Evolutionary conservation across 2,113 vertebrate species (phyloP), one percentile per base, ranked within the genome.

Genomic region (Abramis brama): DNA sequence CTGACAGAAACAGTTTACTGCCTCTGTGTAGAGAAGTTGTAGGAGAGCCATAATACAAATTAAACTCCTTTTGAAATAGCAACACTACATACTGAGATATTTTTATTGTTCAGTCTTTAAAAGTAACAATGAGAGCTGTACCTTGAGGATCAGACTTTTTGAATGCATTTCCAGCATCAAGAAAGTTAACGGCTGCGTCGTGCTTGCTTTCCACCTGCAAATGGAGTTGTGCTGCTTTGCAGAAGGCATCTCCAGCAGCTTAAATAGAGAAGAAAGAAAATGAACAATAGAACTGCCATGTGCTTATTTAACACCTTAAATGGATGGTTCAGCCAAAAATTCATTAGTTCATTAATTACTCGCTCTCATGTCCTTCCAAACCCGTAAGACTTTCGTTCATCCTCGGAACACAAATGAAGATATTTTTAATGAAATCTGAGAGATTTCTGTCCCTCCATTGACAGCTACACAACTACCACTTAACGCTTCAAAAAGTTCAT

Each of bases 181-280:
- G 94, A 3, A 95, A 96, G 88, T 91, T 94, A 62, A 95, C 93
- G 78, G 96, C 96, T 0, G 95, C 95, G 0, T 96, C 94, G 0
- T 95, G 96, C 74, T 96, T 96, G 90, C 92, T 96, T 84, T 96
- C 93, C 27, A 95, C 91, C 86, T 95, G 94, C 17, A 95, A 87
- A 36, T 95, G 94, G 23, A 96, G 92, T 78, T 92, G 93, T 5
- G 96, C 96, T 0, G 96, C 95, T 91, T 95, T 95, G 84, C 94
- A 95, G 91, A 96, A 96, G 0, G 96, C 94, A 0, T 92, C 96
- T n/a, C 96, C 96, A 0, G 96, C 96, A 33, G 95, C 96, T 96
- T 85, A 12, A 90, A 57, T 57, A 7, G 23, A 86, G 64, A 84
- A 50, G 70, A 39, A 50, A n/a, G 47, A 47, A 33, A 10, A 79